Conservation (phyloP, 2,888 invertebrate genomes). For the Pandemis cinnamomeana region DNA sequence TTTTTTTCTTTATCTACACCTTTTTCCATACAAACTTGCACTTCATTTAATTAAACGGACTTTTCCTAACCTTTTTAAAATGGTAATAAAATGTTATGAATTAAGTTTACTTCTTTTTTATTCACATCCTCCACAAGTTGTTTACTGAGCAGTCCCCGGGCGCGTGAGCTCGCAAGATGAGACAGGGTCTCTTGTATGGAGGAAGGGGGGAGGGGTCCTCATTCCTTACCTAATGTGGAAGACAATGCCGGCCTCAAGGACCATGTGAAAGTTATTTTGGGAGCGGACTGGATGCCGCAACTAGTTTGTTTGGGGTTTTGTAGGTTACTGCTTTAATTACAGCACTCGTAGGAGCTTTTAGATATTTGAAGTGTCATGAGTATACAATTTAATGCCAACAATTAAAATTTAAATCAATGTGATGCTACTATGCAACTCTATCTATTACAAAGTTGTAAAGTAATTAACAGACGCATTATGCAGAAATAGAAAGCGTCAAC, state of each 20-base stretch:
- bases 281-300: slow-evolving; percentile 40
- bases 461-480: background rate
- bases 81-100: slow-evolving; percentile 9
- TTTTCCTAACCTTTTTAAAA: background rate
- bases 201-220: slow-evolving; percentile 49
- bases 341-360: background rate
- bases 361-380: background rate
- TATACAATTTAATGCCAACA: background rate
- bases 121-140: slow-evolving; percentile 31
- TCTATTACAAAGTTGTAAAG: background rate
- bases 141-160: slow-evolving; percentile 47
- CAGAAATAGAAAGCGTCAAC: slow-evolving; percentile 21
- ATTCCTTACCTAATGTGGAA: slow-evolving; percentile 82
- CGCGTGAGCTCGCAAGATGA: slow-evolving; percentile 75
- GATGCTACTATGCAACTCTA: background rate
- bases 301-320: slow-evolving; percentile 22
- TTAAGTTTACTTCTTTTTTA: slow-evolving; percentile 10
- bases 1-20: slow-evolving; percentile 20
- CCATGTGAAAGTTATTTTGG: slow-evolving; percentile 66
- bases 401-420: slow-evolving; percentile 3
- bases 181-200: slow-evolving; percentile 42
- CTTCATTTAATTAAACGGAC: background rate
- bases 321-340: slow-evolving; percentile 15
- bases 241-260: slow-evolving; percentile 72
- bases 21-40: background rate